Conservation (phyloP, 2,888 invertebrate species). For the Desoria tigrina region DNA sequence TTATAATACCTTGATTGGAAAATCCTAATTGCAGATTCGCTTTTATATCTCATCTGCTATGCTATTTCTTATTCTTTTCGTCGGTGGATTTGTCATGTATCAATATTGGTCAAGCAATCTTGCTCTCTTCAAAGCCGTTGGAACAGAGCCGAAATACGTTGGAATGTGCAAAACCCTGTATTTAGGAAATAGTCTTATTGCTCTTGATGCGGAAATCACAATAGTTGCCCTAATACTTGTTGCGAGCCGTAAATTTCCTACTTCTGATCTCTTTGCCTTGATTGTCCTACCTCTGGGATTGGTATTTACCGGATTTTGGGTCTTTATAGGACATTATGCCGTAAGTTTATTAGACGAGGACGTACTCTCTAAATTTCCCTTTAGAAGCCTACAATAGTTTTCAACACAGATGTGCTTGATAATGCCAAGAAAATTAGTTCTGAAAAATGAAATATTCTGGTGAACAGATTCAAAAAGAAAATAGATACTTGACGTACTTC, state of each 20-base stretch:
- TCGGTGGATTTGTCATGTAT: constrained; percentile 33
- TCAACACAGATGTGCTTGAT: no score
- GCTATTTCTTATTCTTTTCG: constrained; percentile 25
- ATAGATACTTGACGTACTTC: constrained; percentile 27
- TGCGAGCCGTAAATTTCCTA: constrained; percentile 7
- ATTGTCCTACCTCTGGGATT: constrained; percentile 24
- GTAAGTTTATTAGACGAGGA: constrained; percentile 7
- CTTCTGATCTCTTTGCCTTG: constrained; percentile 11
- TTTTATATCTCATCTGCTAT: constrained; percentile 38
- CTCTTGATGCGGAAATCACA: constrained; percentile 33
- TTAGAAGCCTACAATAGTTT: no score
- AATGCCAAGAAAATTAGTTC: no score
- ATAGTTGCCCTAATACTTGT: constrained; percentile 17
- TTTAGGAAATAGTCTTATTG: constrained; percentile 33
- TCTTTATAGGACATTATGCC: constrained; percentile 12
- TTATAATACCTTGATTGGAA: background rate
- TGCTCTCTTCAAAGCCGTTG: constrained; percentile 35
- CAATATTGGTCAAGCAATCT: constrained; percentile 38
- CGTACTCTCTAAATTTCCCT: no score
- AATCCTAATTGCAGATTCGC: constrained; percentile 28
- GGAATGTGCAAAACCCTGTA: constrained; percentile 23
- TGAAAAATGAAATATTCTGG: constrained; percentile 3
- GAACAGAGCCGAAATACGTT: constrained; percentile 45
- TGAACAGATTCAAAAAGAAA: constrained; percentile 33
- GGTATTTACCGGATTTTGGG: constrained; percentile 15